Base-by-base conservation (phyloP, 2,797 vertebrate species). In the Luscinia luscinia region DNA sequence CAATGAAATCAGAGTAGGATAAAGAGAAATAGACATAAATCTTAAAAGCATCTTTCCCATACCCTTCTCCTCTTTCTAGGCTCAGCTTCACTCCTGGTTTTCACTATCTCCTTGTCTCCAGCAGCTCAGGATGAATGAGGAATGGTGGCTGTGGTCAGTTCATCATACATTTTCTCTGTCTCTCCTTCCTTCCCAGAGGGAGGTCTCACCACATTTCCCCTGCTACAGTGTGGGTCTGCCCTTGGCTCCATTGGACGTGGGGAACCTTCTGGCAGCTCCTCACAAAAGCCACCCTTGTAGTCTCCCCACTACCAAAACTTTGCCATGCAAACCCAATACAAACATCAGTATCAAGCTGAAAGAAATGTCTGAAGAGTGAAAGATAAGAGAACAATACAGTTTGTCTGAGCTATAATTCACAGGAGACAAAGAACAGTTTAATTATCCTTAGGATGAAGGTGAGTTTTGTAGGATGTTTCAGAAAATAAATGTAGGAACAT, bases 161-260 rank as follows among this genome's bases (percentile, higher is more conserved):
- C 24, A 40, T 51, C 26, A 27, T 7, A 4, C 12, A 6, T 57
- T 80, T 19, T 46, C 38, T 51, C 57, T 75, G n/a, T 34, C 3
- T 9, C 24, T 34, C 28, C 22, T 57, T 80, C 43, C 18, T 68
- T n/a, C 15, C 48, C 24, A 40, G n/a, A 6, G 7, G 11, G 10
- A 58, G n/a, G 6, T 20, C 6, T 46, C 18, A n/a, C 62, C 15
- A 40, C n/a, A 12, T 4, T 32, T 58, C 6, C 15, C 28, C 26
- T 27, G 12, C 21, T 57, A 10, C 6, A 10, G 11, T 1, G 14
- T 40, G 13, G 12, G 8, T n/a, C 16, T 4, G 20, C 38, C 23
- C 24, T 2, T 55, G 46, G 41, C n/a, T 72, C 21, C 2, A 2
- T 2, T 3, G 7, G 15, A 27, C n/a, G 21, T 18, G 5, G 28